phyloP scores from a whole-genome alignment of 2,797 vertebrate genomes.

The Lithobates pipiens region DNA sequence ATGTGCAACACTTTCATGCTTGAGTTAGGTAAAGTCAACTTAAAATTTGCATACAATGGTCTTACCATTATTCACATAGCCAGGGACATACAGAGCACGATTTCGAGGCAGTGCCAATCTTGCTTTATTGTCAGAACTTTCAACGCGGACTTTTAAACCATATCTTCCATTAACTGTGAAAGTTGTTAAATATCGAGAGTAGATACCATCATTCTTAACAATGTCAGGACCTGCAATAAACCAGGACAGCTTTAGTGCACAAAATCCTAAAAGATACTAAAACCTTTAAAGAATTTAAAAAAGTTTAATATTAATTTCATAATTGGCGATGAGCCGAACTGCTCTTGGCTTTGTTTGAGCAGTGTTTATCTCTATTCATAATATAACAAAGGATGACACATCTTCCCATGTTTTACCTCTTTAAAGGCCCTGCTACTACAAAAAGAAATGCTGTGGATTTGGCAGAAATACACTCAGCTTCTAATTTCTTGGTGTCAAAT shows the following conservation, averaged over 20 bases:
- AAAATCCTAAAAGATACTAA: no score
- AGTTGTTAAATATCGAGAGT: constrained; percentile 75
- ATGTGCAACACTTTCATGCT: background rate
- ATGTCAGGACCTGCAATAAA: constrained; percentile 70
- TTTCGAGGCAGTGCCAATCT: constrained; percentile 47
- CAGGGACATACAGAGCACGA: constrained; percentile 67
- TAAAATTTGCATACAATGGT: background rate
- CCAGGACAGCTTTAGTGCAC: background rate
- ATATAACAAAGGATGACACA: no score
- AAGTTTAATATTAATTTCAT: no score
- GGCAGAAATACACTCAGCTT: no score
- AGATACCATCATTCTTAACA: constrained; percentile 73
- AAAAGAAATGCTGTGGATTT: no score
- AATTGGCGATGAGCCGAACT: no score
- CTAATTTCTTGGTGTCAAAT: no score
- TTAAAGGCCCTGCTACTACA: no score
- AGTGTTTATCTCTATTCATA: no score
- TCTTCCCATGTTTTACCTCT: no score
- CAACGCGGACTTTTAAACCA: constrained; percentile 72
- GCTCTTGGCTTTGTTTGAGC: no score
- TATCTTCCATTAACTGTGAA: constrained; percentile 69
- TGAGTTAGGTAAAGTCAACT: background rate
- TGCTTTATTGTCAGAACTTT: constrained; percentile 53
- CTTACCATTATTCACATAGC: constrained; percentile 74
- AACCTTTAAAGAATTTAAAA: no score